phyloP scores from a whole-genome alignment of 2,888 invertebrate species.

The Branchinecta sandiegonensis region DNA sequence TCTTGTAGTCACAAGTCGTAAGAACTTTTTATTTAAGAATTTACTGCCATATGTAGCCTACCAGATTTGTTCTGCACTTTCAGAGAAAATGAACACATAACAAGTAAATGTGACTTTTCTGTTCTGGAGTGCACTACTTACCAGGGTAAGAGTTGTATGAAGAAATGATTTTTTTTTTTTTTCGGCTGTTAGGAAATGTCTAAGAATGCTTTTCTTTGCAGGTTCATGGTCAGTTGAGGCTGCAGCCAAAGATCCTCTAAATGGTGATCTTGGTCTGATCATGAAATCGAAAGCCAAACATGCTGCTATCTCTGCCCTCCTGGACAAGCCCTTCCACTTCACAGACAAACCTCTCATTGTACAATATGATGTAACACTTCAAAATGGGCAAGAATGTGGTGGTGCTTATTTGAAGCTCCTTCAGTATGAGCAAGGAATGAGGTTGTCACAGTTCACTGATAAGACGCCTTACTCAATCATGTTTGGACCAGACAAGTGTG shows the following conservation, averaged over 20 bases:
- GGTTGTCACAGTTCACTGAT: constrained; percentile 71
- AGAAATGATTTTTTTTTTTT: too few species aligned
- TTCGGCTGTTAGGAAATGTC: too few species aligned
- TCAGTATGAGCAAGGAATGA: constrained; percentile 22
- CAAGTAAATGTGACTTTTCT: too few species aligned
- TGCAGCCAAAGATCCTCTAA: constrained; percentile 58
- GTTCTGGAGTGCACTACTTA: too few species aligned
- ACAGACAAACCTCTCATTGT: constrained; percentile 57
- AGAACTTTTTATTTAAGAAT: too few species aligned
- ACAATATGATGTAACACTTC: constrained; percentile 82
- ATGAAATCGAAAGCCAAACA: constrained; percentile 90
- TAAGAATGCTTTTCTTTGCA: constrained; percentile 28
- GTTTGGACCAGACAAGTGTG: constrained; percentile 99
- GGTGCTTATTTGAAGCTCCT: constrained; percentile 87
- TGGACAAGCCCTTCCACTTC: constrained; percentile 69
- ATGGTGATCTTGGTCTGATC: constrained; percentile 71
- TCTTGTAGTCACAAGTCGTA: too few species aligned
- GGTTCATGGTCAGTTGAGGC: constrained; percentile 55
- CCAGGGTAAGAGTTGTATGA: too few species aligned
- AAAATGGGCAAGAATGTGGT: constrained; percentile 97
- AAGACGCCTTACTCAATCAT: constrained; percentile 96
- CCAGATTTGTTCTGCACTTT: too few species aligned
- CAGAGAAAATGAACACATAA: too few species aligned
- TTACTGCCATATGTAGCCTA: too few species aligned
- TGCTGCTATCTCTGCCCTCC: constrained; percentile 70